A percentile compares a stretch with the other conserved stretches of the same genome.
phyloP scores from a whole-genome alignment of 2,888 invertebrate genomes.

The Dermolepida albohirtum region DNA sequence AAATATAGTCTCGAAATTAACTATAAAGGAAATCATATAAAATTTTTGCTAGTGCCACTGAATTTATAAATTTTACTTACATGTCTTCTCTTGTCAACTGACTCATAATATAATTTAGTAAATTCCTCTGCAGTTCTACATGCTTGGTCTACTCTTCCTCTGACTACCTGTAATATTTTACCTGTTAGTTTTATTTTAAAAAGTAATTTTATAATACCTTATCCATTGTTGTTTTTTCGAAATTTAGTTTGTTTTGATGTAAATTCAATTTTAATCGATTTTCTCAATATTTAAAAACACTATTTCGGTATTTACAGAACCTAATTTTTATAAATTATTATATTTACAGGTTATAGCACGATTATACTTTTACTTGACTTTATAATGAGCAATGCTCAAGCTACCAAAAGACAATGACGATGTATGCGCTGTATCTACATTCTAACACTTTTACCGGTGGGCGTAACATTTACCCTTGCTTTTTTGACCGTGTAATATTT shows the following conservation, averaged over 20 bases:
- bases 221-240: constrained; percentile 6
- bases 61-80: constrained; percentile 63
- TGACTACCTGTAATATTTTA: constrained; percentile 68
- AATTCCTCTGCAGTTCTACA: constrained; percentile 90
- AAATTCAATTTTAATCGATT: too few relatives aligned
- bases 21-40: constrained; percentile 61
- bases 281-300: too few relatives aligned
- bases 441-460: constrained; percentile 28
- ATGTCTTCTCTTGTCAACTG: constrained; percentile 88
- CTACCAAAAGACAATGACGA: background rate
- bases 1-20: constrained; percentile 84
- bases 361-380: too few relatives aligned
- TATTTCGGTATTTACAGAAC: too few relatives aligned
- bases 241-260: background rate
- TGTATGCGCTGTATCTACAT: too few relatives aligned
- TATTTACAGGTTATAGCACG: too few relatives aligned
- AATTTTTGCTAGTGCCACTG: background rate
- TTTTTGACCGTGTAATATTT: background rate
- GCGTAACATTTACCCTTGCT: constrained; percentile 15
- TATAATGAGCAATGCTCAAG: background rate
- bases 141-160: constrained; percentile 81
- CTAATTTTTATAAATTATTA: too few relatives aligned
- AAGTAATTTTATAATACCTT: constrained; percentile 1
- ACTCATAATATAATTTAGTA: constrained; percentile 89
- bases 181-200: background rate